These are phyloP conservation scores for Apodemus sylvaticus DNA, from an alignment of 2,113 vertebrate species.

Conservation along the genomic window DNA sequence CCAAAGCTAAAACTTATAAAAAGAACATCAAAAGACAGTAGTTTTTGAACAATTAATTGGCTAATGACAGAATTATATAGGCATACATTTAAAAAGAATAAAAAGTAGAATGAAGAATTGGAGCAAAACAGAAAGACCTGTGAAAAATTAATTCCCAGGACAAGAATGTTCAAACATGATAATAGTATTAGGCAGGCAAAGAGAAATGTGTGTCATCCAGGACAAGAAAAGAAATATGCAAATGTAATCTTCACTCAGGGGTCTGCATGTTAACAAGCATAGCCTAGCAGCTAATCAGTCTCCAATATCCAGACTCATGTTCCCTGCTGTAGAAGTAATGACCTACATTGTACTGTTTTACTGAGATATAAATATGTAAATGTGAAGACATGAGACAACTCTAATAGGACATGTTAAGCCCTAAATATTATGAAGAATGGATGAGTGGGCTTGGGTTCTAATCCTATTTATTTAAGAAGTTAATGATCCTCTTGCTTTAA, in stretches of 20 bases:
- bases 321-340: conserved; percentile 60
- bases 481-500: neutral
- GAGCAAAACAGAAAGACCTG: conserved; percentile 65
- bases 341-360: conserved; percentile 66
- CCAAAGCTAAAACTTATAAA: neutral
- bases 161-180: conserved; percentile 73
- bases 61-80: conserved; percentile 64
- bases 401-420: neutral
- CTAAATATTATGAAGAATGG: neutral
- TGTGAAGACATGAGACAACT: neutral
- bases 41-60: conserved; percentile 58
- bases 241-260: conserved; percentile 78
- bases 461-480: conserved; percentile 24
- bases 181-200: conserved; percentile 73
- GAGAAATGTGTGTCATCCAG: conserved; percentile 74
- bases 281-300: conserved; percentile 70
- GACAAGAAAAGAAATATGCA: conserved; percentile 77
- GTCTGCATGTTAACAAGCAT: conserved; percentile 76
- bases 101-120: conserved; percentile 58
- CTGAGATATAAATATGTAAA: conserved; percentile 68
- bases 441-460: neutral
- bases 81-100: conserved; percentile 44
- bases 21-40: conserved; percentile 54
- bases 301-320: conserved; percentile 44
- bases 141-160: conserved; percentile 76